These are phyloP conservation scores for Atta colombica DNA, from an alignment of 1,140 invertebrate species.

Conservation along the genomic window DNA sequence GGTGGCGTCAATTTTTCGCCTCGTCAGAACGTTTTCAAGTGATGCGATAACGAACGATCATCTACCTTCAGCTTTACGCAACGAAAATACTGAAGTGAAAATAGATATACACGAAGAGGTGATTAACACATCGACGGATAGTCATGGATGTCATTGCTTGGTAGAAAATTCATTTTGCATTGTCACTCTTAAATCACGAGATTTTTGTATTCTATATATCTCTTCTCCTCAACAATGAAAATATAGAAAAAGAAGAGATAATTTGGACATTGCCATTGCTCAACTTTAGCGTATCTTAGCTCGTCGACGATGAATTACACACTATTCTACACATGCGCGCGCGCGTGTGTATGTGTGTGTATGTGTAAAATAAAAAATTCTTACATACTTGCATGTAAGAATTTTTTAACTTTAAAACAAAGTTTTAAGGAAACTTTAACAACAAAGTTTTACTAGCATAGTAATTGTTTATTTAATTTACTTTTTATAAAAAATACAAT, in stretches of 20 bases:
- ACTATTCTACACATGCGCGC: not conserved
- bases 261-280: not conserved
- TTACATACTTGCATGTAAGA: too few relatives aligned
- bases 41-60: slow-evolving; percentile 46
- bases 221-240: not conserved
- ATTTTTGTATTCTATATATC: not conserved
- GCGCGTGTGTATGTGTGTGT: too few relatives aligned
- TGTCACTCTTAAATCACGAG: slow-evolving; percentile 8
- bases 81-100: not conserved
- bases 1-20: slow-evolving; percentile 60
- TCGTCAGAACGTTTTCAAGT: slow-evolving; percentile 27
- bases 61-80: not conserved
- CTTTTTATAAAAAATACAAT: too few relatives aligned
- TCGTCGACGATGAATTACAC: not conserved
- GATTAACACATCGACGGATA: slow-evolving; percentile 20
- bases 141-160: not conserved
- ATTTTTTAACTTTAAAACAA: too few relatives aligned
- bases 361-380: not conserved
- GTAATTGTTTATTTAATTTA: too few relatives aligned
- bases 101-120: not conserved
- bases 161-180: slow-evolving; percentile 15
- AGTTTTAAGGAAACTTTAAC: too few relatives aligned
- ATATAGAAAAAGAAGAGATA: not conserved
- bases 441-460: too few relatives aligned
- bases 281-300: not conserved